A percentile compares a stretch with the other conserved stretches of the same genome.
Evolutionary conservation across 92 coral and sea anemone genomes (phyloP).

Genomic region (Pocillopora grandis): DNA sequence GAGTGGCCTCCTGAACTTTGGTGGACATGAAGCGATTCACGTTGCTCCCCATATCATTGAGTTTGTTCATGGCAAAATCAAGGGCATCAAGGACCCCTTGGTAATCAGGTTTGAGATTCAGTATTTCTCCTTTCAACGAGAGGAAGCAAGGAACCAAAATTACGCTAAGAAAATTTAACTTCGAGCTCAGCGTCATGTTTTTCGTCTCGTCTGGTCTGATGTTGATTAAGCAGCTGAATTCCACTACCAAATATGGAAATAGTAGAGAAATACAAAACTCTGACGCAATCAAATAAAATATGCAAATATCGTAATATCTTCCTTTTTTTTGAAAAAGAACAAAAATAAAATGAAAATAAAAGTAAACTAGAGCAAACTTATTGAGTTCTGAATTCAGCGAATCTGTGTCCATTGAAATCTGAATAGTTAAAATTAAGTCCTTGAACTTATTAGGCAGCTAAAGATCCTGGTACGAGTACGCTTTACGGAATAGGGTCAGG

Average conservation of each 20-base stretch:
- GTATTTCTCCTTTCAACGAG: slow-evolving; percentile 64
- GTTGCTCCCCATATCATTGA: slow-evolving; percentile 82
- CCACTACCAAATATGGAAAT: no score
- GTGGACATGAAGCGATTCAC: slow-evolving; percentile 80
- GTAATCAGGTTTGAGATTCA: slow-evolving; percentile 66
- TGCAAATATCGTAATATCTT: no score
- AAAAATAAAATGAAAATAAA: no score
- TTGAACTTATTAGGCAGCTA: slow-evolving; percentile 26
- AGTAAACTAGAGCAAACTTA: no score
- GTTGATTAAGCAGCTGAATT: no score
- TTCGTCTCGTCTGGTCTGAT: not conserved
- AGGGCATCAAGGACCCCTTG: slow-evolving; percentile 71
- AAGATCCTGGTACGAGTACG: slow-evolving; percentile 24
- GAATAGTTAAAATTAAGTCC: slow-evolving; percentile 15
- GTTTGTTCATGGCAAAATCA: slow-evolving; percentile 76
- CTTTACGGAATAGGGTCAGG: not conserved
- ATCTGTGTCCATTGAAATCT: no score
- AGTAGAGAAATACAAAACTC: no score
- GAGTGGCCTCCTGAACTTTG: slow-evolving; percentile 70
- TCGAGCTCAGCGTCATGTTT: slow-evolving; percentile 53
- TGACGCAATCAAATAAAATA: no score
- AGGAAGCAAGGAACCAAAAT: slow-evolving; percentile 32
- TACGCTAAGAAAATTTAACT: slow-evolving; percentile 12
- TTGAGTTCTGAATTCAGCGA: no score
- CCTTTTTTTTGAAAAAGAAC: no score